phyloP scores from a whole-genome alignment of 1,140 invertebrate species.

The Acromyrmex echinatior region DNA sequence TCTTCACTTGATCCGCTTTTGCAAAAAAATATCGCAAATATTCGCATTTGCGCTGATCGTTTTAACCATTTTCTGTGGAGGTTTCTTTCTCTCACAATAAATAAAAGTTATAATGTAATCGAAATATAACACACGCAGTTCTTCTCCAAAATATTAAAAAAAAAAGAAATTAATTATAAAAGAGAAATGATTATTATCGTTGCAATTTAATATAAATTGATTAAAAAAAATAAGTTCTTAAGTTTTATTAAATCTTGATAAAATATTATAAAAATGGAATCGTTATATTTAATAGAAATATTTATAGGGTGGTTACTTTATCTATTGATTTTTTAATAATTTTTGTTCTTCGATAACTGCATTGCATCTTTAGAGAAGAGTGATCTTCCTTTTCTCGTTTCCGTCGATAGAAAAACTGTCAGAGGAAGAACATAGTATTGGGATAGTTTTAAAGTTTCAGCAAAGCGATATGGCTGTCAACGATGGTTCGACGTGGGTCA shows the following conservation, averaged over 20 bases:
- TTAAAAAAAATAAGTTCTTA: neutral
- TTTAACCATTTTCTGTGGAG: neutral
- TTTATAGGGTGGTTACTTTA: neutral
- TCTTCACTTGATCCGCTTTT: constrained; percentile 5
- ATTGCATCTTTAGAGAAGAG: neutral
- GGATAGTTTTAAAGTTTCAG: constrained; percentile 76
- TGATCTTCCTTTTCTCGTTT: neutral
- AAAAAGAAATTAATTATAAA: no score
- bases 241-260: neutral
- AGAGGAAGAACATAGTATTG: constrained; percentile 16
- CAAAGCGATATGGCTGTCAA: constrained; percentile 65
- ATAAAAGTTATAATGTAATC: neutral
- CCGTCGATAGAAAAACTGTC: constrained; percentile 17
- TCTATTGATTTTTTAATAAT: neutral
- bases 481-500: constrained; percentile 62
- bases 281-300: neutral
- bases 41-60: neutral
- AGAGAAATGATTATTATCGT: neutral
- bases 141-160: neutral
- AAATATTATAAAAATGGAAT: neutral
- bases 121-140: neutral
- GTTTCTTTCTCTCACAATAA: neutral
- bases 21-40: constrained; percentile 28
- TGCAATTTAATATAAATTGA: neutral
- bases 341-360: neutral